These are phyloP conservation scores for Caenorhabditis sulstoni DNA, from an alignment of 2,888 invertebrate genomes.

Conservation along the genomic window DNA sequence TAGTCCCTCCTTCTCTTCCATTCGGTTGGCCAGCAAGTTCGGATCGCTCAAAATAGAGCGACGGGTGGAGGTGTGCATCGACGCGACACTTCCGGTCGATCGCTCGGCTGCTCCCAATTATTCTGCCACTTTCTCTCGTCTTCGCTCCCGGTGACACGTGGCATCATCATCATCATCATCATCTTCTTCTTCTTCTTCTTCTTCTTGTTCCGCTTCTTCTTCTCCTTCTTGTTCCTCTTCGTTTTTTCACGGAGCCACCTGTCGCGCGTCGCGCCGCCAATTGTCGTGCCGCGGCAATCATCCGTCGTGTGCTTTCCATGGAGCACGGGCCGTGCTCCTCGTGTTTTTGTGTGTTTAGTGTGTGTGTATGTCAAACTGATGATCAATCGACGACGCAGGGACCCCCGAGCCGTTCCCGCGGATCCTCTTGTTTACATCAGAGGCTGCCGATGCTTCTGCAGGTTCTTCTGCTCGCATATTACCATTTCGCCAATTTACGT, in stretches of 20 bases:
- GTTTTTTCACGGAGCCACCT: constrained; percentile 45
- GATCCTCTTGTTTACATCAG: constrained; percentile 34
- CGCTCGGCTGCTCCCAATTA: constrained; percentile 2
- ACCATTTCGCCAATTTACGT: constrained; percentile 34
- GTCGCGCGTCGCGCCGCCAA: constrained; percentile 35
- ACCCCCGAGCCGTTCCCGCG: constrained; percentile 13
- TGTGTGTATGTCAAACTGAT: constrained; percentile 59
- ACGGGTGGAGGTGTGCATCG: constrained; percentile 44
- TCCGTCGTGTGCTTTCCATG: constrained; percentile 25
- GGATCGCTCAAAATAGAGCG: not conserved
- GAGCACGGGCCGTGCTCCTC: constrained; percentile 12
- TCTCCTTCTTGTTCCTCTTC: constrained; percentile 26
- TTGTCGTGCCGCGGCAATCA: constrained; percentile 47
- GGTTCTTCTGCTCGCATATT: constrained; percentile 5
- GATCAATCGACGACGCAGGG: constrained; percentile 44
- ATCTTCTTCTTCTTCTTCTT: constrained; percentile 8
- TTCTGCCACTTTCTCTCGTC: constrained; percentile 3
- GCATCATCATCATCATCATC: not conserved
- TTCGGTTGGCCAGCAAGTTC: too few relatives aligned
- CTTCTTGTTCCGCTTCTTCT: constrained; percentile 10
- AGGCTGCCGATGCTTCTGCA: not conserved
- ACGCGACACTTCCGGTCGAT: constrained; percentile 36
- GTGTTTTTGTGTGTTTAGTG: constrained; percentile 57
- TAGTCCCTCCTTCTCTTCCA: not conserved
- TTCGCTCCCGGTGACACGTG: constrained; percentile 15